Base-by-base conservation (phyloP, 1,140 invertebrate species). In the Macrosteles quadrilineatus region DNA sequence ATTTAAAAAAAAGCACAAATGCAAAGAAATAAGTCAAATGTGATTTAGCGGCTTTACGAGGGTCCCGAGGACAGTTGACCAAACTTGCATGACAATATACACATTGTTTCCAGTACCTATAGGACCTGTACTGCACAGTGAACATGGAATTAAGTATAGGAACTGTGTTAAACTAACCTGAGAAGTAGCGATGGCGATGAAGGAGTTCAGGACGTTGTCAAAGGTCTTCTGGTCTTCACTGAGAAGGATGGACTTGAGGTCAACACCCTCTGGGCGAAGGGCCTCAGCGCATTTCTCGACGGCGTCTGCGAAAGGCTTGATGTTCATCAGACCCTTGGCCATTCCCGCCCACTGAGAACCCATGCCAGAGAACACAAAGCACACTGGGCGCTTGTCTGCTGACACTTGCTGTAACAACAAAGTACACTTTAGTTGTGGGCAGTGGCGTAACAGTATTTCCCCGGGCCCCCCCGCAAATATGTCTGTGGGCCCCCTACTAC, bases 321-420 rank as follows among this genome's bases (percentile, higher is more conserved):
- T 83, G 43, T 84, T 76, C 85, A 98, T 89, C 40, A 99, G 82
- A 23, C 91, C 85, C 76, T 88, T 88, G 3, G 88, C 96, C 96
- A 98, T 99, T 71, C 94, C 94, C 53, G 89, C 83, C 96, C 96
- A 99, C 82, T 99, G 97, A 40, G 91, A 90, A 12, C 97, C 97
- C 96, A 98, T 98, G 36, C 97, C 97, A 57, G 95, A 92, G 81
- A 97, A 99, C 40, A 98, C 85, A 80, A 88, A 98, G 93, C 95
- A 98, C 27, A 98, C 81, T 0, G 95, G 95, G 29, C 92, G 86
- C 72, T 85, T 87, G 32, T 89, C 87, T 40, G 75, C 72, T 36
- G 78, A 30, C n/a, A 73, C 57, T 55, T 71, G 25, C 71, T 74
- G 72, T 43, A 50, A 72, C 59, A 14, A 68, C 21, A 57, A 67